These are phyloP conservation scores for Chaetorhynchus papuensis DNA, from an alignment of 2,113 vertebrate genomes.

Conservation along the genomic window DNA sequence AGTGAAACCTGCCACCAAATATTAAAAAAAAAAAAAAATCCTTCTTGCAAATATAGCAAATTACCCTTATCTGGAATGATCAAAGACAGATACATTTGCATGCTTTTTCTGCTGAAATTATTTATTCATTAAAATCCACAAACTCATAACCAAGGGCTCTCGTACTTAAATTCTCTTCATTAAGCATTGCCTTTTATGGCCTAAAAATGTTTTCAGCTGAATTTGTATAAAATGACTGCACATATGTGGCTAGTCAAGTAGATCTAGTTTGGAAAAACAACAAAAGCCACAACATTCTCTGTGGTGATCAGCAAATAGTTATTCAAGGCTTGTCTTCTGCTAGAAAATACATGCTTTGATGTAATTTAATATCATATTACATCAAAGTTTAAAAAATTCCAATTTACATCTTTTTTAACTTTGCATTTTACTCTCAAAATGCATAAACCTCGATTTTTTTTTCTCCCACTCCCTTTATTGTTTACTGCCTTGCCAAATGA, in stretches of 20 bases:
- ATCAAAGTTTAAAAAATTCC: not conserved
- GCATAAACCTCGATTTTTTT: not conserved
- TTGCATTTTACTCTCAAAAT: not conserved
- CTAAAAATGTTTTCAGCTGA: not conserved
- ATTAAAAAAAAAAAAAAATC: not conserved
- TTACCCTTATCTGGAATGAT: not conserved
- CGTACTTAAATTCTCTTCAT: not conserved
- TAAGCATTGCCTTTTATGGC: not conserved
- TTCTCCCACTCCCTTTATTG: not conserved
- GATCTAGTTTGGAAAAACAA: not conserved
- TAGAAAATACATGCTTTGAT: not conserved
- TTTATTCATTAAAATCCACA: constrained; percentile 24
- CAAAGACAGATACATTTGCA: not conserved
- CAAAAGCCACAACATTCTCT: not conserved
- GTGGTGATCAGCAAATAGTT: not conserved
- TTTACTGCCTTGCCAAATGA: not conserved
- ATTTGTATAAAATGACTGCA: not conserved
- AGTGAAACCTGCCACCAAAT: not conserved
- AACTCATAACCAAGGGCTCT: not conserved
- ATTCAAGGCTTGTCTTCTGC: not conserved
- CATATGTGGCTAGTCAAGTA: not conserved
- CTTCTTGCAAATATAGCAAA: not conserved
- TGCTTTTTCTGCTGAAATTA: not conserved
- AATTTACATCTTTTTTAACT: not conserved
- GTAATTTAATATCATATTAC: not conserved